phyloP scores from a whole-genome alignment of 2,113 vertebrate species.

The Hippocampus abdominalis region DNA sequence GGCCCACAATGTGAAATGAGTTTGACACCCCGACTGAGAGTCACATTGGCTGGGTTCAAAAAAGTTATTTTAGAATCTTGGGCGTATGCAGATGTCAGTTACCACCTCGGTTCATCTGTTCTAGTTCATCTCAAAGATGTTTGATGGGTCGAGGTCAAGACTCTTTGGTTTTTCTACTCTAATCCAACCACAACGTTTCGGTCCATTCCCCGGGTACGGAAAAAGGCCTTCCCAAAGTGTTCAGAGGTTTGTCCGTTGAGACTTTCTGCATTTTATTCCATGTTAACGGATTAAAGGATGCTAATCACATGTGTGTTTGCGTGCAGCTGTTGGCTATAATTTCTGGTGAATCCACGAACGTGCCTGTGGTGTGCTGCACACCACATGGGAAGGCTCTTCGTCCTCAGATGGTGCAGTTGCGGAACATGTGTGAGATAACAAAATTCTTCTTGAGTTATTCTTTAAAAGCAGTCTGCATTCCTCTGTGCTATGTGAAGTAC shows the following conservation, averaged over 20 bases:
- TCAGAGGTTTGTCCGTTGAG: background rate
- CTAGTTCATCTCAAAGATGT: background rate
- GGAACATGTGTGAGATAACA: constrained; percentile 50
- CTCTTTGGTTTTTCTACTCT: background rate
- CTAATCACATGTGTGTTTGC: constrained; percentile 3
- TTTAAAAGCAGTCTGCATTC: constrained; percentile 11
- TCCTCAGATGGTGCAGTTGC: constrained; percentile 29
- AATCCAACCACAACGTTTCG: too few relatives aligned
- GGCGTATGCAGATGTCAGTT: too few relatives aligned
- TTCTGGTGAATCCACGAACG: constrained; percentile 14
- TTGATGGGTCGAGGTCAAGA: background rate
- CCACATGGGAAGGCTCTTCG: constrained; percentile 34
- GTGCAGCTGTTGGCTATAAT: constrained; percentile 16
- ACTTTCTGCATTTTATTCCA: background rate
- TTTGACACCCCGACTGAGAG: too few relatives aligned
- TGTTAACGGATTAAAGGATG: constrained; percentile 1
- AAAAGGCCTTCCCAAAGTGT: background rate
- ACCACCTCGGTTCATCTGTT: background rate
- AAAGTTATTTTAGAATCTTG: too few relatives aligned
- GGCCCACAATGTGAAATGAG: too few relatives aligned
- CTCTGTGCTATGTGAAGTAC: constrained; percentile 5
- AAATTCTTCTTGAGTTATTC: constrained; percentile 30
- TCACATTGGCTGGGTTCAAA: too few relatives aligned
- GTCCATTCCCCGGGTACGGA: background rate
- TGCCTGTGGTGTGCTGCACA: constrained; percentile 13